Evolutionary conservation across 2,113 vertebrate genomes (phyloP).

Genomic region (Rynchops niger): DNA sequence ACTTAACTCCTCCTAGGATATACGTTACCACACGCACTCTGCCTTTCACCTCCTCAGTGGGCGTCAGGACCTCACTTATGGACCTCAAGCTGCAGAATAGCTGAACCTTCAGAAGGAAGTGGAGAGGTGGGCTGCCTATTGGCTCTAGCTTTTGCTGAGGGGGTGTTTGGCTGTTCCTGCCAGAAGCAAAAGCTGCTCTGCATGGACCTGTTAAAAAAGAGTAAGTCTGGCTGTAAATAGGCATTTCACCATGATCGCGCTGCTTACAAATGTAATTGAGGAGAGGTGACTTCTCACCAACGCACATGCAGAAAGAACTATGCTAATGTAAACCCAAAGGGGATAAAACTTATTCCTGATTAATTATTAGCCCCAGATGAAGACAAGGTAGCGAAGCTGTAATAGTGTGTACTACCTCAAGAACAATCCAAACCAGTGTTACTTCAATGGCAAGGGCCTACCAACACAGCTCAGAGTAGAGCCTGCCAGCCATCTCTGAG

Average conservation of each 20-base stretch:
- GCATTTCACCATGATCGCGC: not conserved
- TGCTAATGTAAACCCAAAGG: not conserved
- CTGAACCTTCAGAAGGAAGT: not conserved
- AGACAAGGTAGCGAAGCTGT: not conserved
- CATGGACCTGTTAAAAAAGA: slow-evolving; percentile 44
- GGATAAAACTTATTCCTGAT: not conserved
- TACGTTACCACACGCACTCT: not conserved
- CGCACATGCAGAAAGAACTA: not conserved
- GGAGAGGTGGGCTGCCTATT: slow-evolving; percentile 17
- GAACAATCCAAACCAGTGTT: not conserved
- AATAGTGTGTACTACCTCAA: not conserved
- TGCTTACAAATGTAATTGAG: not conserved
- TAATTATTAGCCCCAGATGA: not conserved
- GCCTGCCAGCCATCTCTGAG: not conserved
- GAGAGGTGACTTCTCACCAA: not conserved
- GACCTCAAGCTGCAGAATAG: slow-evolving; percentile 13
- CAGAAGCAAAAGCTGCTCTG: slow-evolving; percentile 45
- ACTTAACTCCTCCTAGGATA: not conserved
- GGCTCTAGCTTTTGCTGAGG: slow-evolving; percentile 1
- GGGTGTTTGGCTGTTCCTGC: slow-evolving; percentile 9
- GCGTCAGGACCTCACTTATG: not conserved
- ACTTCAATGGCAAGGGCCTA: not conserved
- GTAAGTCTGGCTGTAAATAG: slow-evolving; percentile 30
- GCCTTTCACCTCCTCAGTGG: slow-evolving; percentile 21
- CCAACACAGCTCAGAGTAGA: not conserved